These are phyloP conservation scores for Heliconius eleuchia DNA, from an alignment of 1,140 invertebrate genomes.

Conservation along the genomic window DNA sequence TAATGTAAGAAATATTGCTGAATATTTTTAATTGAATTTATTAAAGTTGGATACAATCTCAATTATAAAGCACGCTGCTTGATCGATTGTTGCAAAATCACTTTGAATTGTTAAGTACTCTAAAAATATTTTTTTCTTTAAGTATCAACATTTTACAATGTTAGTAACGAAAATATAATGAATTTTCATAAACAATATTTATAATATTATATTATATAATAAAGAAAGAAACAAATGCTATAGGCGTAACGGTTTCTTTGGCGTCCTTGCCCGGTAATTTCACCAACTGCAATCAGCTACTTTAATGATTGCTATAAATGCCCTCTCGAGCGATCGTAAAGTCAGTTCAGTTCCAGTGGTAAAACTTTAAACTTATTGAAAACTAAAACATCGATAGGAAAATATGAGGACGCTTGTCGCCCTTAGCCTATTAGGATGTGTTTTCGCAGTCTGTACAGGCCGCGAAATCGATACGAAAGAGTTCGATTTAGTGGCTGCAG, in stretches of 20 bases:
- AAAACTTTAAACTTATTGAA: slow-evolving; percentile 60
- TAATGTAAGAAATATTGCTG: too few species aligned
- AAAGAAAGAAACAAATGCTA: slow-evolving; percentile 53
- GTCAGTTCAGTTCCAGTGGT: slow-evolving; percentile 63
- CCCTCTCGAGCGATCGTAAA: slow-evolving; percentile 50
- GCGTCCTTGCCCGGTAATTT: slow-evolving; percentile 76
- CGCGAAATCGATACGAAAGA: slow-evolving; percentile 60
- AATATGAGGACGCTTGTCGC: slow-evolving; percentile 73
- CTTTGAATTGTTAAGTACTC: neutral
- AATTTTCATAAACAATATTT: neutral
- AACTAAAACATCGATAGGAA: slow-evolving; percentile 36
- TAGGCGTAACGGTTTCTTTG: slow-evolving; percentile 63
- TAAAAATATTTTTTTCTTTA: neutral
- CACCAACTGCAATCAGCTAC: slow-evolving; percentile 68
- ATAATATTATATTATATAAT: slow-evolving; percentile 47
- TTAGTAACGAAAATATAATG: neutral
- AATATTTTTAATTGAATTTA: too few species aligned
- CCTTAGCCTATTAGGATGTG: slow-evolving; percentile 62
- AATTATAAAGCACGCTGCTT: neutral
- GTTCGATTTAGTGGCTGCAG: slow-evolving; percentile 75
- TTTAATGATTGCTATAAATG: slow-evolving; percentile 77
- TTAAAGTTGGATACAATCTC: too few species aligned
- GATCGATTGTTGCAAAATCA: neutral
- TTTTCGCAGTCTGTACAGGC: slow-evolving; percentile 53
- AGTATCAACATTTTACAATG: slow-evolving; percentile 3